phyloP scores from a whole-genome alignment of 2,113 vertebrate genomes.

The Dasyprocta punctata region DNA sequence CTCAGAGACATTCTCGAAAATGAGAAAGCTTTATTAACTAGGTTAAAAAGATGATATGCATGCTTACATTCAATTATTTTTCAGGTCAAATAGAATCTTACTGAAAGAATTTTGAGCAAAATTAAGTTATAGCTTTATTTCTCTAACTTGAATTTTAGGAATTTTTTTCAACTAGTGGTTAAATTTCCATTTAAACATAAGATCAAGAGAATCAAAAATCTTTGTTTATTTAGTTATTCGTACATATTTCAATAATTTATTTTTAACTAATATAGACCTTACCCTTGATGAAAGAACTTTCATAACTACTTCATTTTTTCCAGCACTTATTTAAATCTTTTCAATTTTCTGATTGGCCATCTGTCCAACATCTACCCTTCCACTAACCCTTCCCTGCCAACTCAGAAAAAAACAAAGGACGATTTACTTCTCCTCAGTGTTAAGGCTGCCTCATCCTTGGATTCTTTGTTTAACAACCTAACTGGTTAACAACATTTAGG shows the following conservation, averaged over 20 bases:
- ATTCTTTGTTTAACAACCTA: not conserved
- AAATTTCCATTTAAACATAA: not conserved
- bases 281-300: not conserved
- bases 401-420: not conserved
- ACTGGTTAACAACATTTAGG: not conserved
- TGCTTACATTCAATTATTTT: not conserved
- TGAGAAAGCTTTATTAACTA: not conserved
- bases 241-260: not conserved
- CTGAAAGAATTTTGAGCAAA: not conserved
- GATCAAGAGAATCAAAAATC: not conserved
- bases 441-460: not conserved
- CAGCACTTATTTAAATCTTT: not conserved
- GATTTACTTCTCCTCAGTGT: not conserved
- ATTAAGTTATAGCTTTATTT: not conserved
- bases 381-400: not conserved
- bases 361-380: not conserved
- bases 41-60: not conserved
- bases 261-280: not conserved
- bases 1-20: not conserved
- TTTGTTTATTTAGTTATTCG: not conserved
- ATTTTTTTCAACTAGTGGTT: not conserved
- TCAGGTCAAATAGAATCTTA: not conserved
- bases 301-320: not conserved
- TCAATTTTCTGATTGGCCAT: not conserved
- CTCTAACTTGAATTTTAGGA: not conserved